A percentile compares a stretch with the other conserved stretches of the same genome.
These are phyloP conservation scores for Trichonephila clavipes DNA, from an alignment of 1,140 invertebrate species.

Conservation along the genomic window DNA sequence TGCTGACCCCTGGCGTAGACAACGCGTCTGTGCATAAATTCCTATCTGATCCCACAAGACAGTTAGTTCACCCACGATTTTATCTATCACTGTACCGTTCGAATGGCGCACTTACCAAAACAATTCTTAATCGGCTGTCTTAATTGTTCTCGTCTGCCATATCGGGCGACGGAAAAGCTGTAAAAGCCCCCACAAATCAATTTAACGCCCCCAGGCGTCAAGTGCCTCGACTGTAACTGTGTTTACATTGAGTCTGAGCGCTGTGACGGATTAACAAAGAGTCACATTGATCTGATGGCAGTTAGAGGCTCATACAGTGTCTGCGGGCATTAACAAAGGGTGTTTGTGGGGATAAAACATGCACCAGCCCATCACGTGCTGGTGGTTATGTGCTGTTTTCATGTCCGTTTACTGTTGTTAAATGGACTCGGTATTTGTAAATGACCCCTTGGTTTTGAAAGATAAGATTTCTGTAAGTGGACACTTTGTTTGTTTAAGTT, in stretches of 20 bases:
- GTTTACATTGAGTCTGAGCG: background rate
- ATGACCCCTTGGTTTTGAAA: background rate
- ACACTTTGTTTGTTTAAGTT: background rate
- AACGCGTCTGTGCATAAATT: too few relatives aligned
- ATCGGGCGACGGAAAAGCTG: background rate
- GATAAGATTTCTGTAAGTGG: background rate
- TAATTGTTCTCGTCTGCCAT: background rate
- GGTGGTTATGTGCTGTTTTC: background rate
- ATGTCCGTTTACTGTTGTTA: background rate
- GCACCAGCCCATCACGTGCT: background rate
- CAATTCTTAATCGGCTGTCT: background rate
- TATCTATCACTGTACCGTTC: background rate
- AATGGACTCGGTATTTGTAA: background rate
- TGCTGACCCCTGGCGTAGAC: too few relatives aligned
- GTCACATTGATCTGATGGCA: conserved; percentile 7
- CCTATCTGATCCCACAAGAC: too few relatives aligned
- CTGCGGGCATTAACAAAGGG: background rate
- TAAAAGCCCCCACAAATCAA: conserved; percentile 18
- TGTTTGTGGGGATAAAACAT: background rate
- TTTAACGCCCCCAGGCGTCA: conserved; percentile 15
- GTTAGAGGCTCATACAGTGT: background rate
- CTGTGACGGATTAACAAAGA: background rate
- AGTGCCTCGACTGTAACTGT: background rate
- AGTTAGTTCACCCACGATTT: background rate
- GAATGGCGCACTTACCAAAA: background rate